phyloP scores from a whole-genome alignment of 2,113 vertebrate genomes.

The Recurvirostra avosetta region DNA sequence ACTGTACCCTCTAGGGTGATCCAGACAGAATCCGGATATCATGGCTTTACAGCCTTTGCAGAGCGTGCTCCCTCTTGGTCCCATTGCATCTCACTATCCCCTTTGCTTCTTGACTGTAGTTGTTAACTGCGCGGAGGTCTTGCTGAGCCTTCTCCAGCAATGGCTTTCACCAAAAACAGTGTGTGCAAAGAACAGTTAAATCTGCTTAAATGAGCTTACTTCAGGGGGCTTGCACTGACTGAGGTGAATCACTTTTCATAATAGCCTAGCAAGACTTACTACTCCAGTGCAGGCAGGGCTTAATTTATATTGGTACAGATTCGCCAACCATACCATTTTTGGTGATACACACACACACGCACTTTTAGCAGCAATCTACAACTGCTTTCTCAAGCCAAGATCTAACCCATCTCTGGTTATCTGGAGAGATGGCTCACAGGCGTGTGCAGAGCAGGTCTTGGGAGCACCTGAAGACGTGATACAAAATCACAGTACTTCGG shows the following conservation, averaged over 20 bases:
- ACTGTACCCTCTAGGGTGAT: accelerated
- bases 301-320: neutral
- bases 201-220: neutral
- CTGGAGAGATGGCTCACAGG: neutral
- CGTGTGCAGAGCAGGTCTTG: neutral
- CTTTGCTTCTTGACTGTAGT: neutral
- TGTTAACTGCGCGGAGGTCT: neutral
- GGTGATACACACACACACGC: neutral
- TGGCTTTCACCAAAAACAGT: neutral
- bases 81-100: neutral
- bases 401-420: neutral
- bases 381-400: neutral
- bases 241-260: neutral
- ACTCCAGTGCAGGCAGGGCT: neutral
- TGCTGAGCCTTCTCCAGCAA: neutral
- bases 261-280: neutral
- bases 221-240: neutral
- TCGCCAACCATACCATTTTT: neutral
- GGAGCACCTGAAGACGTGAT: neutral
- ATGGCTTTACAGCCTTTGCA: neutral
- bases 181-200: neutral
- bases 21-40: neutral
- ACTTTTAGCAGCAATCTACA: neutral
- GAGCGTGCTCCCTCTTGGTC: neutral
- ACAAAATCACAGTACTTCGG: neutral